A percentile compares a stretch with the other conserved stretches of the same genome.
These are phyloP conservation scores for Typhlichthys subterraneus DNA, from an alignment of 2,797 vertebrate genomes.

Conservation along the genomic window DNA sequence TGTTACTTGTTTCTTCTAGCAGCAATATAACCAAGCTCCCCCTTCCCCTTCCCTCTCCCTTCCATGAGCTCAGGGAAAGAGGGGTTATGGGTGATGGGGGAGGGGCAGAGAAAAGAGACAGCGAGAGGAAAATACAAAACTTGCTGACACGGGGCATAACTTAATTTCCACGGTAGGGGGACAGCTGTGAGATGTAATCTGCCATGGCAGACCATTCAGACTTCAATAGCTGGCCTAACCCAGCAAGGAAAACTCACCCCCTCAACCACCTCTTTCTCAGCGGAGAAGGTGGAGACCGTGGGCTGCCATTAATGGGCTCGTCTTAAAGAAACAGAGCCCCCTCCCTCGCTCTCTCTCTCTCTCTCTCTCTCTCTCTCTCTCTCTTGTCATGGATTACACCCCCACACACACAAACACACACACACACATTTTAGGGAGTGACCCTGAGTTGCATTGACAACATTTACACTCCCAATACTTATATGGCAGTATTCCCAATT, in stretches of 20 bases:
- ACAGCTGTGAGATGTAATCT: slow-evolving; percentile 99
- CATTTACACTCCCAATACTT: no score
- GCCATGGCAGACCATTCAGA: slow-evolving; percentile 97
- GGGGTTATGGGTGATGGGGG: slow-evolving; percentile 53
- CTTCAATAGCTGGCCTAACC: slow-evolving; percentile 99
- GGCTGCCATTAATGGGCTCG: slow-evolving; percentile 93
- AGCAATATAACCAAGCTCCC: no score
- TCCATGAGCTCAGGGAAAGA: slow-evolving; percentile 51
- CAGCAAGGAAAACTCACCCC: slow-evolving; percentile 88
- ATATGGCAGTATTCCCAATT: no score
- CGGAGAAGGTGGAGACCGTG: slow-evolving; percentile 89
- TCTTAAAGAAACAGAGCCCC: slow-evolving; percentile 90
- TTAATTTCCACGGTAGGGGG: slow-evolving; percentile 99
- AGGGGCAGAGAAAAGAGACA: slow-evolving; percentile 70
- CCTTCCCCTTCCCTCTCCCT: no score
- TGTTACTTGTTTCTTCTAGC: no score
- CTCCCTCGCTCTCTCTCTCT: slow-evolving; percentile 49
- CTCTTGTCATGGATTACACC: no score
- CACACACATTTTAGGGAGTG: slow-evolving; percentile 19
- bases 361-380: not conserved
- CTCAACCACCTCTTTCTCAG: slow-evolving; percentile 82
- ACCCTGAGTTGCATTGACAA: no score
- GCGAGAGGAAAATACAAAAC: slow-evolving; percentile 83
- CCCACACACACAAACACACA: not conserved
- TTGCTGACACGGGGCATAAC: slow-evolving; percentile 99